Evolutionary conservation across 2,888 invertebrate species (phyloP).

Genomic region (Tinea semifulvella): DNA sequence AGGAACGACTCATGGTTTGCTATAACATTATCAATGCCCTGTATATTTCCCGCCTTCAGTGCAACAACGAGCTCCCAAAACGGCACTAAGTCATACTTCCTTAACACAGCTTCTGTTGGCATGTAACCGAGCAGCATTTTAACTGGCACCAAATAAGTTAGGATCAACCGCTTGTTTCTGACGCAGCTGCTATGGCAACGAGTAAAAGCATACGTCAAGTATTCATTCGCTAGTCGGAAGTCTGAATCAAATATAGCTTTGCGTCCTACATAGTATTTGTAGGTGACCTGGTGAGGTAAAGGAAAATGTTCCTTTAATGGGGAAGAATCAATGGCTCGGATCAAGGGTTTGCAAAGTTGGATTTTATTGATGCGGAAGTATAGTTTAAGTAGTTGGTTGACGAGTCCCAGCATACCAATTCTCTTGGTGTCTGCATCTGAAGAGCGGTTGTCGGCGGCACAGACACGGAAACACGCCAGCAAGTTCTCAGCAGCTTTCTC

Average conservation of each 20-base stretch:
- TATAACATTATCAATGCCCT: constrained; percentile 84
- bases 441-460: constrained; percentile 93
- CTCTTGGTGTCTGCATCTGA: constrained; percentile 92
- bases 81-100: constrained; percentile 84
- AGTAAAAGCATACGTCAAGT: constrained; percentile 91
- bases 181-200: constrained; percentile 83
- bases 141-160: constrained; percentile 95
- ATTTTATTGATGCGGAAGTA: constrained; percentile 93
- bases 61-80: constrained; percentile 90
- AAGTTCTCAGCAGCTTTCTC: constrained; percentile 95
- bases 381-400: constrained; percentile 95
- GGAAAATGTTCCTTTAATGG: constrained; percentile 90
- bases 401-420: constrained; percentile 94
- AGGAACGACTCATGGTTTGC: constrained; percentile 90
- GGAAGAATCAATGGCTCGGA: constrained; percentile 95
- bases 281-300: constrained; percentile 93
- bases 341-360: constrained; percentile 91
- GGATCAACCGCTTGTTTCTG: constrained; percentile 90
- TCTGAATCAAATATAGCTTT: constrained; percentile 99
- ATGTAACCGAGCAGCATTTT: constrained; percentile 97
- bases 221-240: constrained; percentile 92
- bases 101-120: constrained; percentile 82
- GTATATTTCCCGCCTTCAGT: constrained; percentile 89
- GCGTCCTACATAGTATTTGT: constrained; percentile 95
- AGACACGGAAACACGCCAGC: constrained; percentile 93